These are phyloP conservation scores for Caradrina clavipalpis DNA, from an alignment of 2,888 invertebrate species.

Conservation along the genomic window DNA sequence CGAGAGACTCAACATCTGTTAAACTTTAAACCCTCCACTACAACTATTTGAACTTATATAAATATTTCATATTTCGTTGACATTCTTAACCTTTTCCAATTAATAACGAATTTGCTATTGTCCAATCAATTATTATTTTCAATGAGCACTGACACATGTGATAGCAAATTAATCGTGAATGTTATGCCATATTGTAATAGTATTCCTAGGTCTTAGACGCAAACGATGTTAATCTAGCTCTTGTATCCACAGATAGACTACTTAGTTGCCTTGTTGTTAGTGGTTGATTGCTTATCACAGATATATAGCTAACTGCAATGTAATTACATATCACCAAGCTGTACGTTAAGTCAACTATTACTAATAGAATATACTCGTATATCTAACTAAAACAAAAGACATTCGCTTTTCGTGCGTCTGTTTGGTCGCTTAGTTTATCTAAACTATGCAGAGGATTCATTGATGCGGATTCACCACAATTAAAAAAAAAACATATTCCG, in stretches of 20 bases:
- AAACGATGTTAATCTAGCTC: not conserved
- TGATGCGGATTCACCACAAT: no score
- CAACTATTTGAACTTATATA: not conserved
- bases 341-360: no score
- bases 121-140: not conserved
- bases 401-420: no score
- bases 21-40: not conserved
- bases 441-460: no score
- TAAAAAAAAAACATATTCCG: no score
- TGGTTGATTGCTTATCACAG: no score
- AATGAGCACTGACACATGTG: not conserved
- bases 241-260: not conserved
- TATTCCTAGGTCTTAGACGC: not conserved
- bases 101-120: not conserved
- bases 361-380: no score
- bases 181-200: not conserved
- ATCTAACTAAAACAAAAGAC: no score
- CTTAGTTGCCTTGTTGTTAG: not conserved
- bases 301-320: no score
- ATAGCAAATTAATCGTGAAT: not conserved
- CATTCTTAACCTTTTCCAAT: not conserved
- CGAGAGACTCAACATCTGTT: no score
- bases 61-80: not conserved
- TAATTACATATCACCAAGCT: no score
- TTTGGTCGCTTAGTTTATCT: no score